Conservation (phyloP, 2,113 vertebrate genomes). For the Seriola aureovittata region DNA sequence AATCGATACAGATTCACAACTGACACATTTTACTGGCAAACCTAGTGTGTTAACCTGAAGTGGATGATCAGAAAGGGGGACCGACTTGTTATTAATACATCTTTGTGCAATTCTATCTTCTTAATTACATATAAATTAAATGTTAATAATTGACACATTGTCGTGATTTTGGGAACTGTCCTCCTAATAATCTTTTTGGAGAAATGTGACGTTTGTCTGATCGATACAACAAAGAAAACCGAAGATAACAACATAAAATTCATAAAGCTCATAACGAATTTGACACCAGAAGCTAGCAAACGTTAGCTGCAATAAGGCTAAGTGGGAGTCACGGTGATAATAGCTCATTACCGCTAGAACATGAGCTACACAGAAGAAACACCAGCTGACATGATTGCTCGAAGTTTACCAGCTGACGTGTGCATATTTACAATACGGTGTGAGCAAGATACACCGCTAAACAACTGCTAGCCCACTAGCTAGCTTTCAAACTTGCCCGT, state of each 20-base stretch:
- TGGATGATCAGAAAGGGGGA: background rate
- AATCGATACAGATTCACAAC: slow-evolving; percentile 39
- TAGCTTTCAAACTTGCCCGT: slow-evolving; percentile 26
- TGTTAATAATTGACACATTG: background rate
- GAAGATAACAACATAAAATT: background rate
- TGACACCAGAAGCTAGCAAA: slow-evolving; percentile 19
- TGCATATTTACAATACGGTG: background rate
- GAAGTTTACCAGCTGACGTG: slow-evolving; percentile 26
- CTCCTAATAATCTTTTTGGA: background rate
- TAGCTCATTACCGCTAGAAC: slow-evolving; percentile 7
- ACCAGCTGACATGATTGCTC: slow-evolving; percentile 6
- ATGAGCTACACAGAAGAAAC: slow-evolving; percentile 33
- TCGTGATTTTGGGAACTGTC: background rate
- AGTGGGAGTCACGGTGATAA: slow-evolving; percentile 3
- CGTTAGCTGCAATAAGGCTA: slow-evolving; percentile 25
- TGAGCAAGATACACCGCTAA: background rate
- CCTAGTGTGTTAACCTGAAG: background rate
- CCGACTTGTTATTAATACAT: background rate
- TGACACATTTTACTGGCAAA: background rate
- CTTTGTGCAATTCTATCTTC: background rate
- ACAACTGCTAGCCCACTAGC: background rate
- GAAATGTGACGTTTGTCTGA: background rate
- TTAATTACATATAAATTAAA: background rate
- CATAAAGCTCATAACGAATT: background rate
- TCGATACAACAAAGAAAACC: background rate